Evolutionary conservation across 2,888 invertebrate genomes (phyloP).

Genomic region (Pammene aurita): DNA sequence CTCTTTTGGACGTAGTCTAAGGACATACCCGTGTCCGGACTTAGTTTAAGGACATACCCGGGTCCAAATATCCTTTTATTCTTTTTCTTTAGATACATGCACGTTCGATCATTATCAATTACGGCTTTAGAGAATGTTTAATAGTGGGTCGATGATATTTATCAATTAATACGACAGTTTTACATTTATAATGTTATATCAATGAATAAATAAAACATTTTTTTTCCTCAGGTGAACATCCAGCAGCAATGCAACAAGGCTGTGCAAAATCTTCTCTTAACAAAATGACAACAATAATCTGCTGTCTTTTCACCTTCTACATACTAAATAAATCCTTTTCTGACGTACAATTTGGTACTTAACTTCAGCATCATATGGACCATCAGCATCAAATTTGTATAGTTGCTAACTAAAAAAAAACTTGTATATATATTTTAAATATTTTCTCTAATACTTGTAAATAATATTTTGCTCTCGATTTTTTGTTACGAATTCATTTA

Average conservation of each 20-base stretch:
- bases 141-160: too few species aligned
- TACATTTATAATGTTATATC: too few species aligned
- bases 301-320: constrained; percentile 59
- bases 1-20: too few species aligned
- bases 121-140: too few species aligned
- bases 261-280: constrained; percentile 72
- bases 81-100: too few species aligned
- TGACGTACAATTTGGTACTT: constrained; percentile 63
- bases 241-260: constrained; percentile 80
- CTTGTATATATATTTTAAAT: constrained; percentile 20
- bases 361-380: constrained; percentile 45
- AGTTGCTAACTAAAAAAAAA: neutral
- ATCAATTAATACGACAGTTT: too few species aligned
- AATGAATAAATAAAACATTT: neutral
- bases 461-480: neutral
- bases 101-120: too few species aligned
- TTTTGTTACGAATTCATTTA: neutral
- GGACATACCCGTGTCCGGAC: too few species aligned
- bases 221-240: constrained; percentile 71
- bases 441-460: constrained; percentile 19
- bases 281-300: constrained; percentile 60
- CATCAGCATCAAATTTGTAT: neutral
- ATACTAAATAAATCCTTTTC: constrained; percentile 55
- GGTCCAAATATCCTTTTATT: too few species aligned
- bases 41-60: too few species aligned